phyloP scores from a whole-genome alignment of 2,113 vertebrate species.

The Lycaon pictus region DNA sequence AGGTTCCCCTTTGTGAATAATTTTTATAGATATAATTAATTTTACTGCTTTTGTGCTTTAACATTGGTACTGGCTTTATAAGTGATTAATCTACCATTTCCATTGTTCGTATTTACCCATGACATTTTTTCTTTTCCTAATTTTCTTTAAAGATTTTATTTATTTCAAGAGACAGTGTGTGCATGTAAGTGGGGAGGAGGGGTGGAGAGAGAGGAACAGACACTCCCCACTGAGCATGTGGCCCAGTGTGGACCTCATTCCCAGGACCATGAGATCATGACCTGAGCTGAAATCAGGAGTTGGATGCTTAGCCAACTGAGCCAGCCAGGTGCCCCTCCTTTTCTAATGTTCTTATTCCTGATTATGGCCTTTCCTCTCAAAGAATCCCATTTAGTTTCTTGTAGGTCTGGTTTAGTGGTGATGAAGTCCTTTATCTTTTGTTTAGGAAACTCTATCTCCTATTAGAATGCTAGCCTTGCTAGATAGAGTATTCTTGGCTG shows the following conservation, averaged over 20 bases:
- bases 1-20: not conserved
- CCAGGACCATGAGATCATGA: too few species aligned
- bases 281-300: too few species aligned
- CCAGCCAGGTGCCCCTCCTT: not conserved
- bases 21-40: not conserved
- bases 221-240: too few species aligned
- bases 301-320: too few species aligned
- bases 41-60: not conserved
- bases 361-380: not conserved
- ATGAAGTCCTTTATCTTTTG: not conserved
- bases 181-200: too few species aligned
- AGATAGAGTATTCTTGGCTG: not conserved
- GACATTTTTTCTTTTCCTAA: not conserved
- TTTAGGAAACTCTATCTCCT: not conserved
- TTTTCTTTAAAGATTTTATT: not conserved
- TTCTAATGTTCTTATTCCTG: not conserved
- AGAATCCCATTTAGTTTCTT: not conserved
- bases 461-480: not conserved
- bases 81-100: not conserved
- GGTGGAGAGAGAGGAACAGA: too few species aligned
- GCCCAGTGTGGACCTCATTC: too few species aligned
- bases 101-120: not conserved
- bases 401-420: not conserved
- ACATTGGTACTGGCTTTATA: not conserved
- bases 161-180: too few species aligned